phyloP scores from a whole-genome alignment of 2,888 invertebrate genomes.

The Trypoxylon attenuatum region DNA sequence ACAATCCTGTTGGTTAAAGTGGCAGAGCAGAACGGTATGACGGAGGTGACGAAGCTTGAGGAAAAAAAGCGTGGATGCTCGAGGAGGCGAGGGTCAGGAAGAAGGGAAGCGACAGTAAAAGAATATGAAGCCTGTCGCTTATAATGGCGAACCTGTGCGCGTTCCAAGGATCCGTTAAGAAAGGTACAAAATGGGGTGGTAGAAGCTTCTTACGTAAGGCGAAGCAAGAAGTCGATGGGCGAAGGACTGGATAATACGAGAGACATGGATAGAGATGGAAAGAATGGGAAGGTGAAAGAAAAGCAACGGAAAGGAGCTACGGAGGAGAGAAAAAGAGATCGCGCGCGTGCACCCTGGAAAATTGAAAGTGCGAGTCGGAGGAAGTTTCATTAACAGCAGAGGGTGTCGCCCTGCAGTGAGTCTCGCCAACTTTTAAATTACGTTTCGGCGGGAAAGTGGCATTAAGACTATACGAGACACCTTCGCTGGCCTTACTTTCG shows the following conservation, averaged over 20 bases:
- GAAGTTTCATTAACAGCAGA: slow-evolving; percentile 70
- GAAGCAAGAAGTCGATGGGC: slow-evolving; percentile 4
- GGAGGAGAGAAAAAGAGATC: slow-evolving; percentile 4
- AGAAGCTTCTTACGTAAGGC: not conserved
- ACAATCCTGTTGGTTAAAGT: no score
- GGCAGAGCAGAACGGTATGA: no score
- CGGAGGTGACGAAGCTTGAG: no score
- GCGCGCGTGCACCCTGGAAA: slow-evolving; percentile 56
- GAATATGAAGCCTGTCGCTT: slow-evolving; percentile 37
- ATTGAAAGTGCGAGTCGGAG: slow-evolving; percentile 67
- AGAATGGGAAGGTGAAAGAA: slow-evolving; percentile 8
- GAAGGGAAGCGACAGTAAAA: no score
- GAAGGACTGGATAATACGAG: not conserved
- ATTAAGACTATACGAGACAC: slow-evolving; percentile 47
- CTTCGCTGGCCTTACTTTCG: slow-evolving; percentile 11
- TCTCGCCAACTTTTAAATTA: slow-evolving; percentile 72
- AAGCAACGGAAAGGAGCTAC: no score
- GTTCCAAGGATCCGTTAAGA: slow-evolving; percentile 37
- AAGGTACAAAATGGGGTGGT: slow-evolving; percentile 12
- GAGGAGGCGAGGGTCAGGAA: no score
- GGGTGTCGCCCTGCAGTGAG: slow-evolving; percentile 55
- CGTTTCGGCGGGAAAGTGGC: slow-evolving; percentile 65
- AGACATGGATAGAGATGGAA: not conserved
- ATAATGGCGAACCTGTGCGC: slow-evolving; percentile 32
- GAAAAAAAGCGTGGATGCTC: no score